A percentile compares a stretch with the other conserved stretches of the same genome.
phyloP scores from a whole-genome alignment of 2,797 vertebrate species.

The Arctocebus calabarensis region DNA sequence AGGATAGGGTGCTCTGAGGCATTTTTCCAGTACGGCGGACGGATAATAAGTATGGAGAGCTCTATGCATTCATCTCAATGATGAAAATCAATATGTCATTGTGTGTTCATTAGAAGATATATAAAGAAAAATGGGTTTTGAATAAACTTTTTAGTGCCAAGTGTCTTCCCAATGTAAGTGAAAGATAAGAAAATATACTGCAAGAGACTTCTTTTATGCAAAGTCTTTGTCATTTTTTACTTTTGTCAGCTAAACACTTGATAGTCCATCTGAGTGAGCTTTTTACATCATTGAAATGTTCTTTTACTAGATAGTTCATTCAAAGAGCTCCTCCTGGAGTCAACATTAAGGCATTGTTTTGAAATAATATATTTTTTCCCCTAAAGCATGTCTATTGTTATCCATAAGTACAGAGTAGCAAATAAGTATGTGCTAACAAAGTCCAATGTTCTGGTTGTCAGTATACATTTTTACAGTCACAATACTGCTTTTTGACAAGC shows the following conservation, averaged over 20 bases:
- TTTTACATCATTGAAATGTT: conserved; percentile 15
- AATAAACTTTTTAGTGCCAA: not conserved
- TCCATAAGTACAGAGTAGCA: not conserved
- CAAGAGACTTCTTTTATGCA: not conserved
- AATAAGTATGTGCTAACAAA: not conserved
- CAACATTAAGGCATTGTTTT: conserved; percentile 18
- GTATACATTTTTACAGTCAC: not conserved
- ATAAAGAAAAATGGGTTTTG: not conserved
- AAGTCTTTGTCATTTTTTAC: not conserved
- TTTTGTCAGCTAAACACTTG: not conserved
- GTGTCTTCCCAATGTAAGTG: not conserved
- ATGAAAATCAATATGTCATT: not conserved
- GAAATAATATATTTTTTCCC: conserved; percentile 6
- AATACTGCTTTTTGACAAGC: no score
- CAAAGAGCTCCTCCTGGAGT: conserved; percentile 12
- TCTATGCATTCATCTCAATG: not conserved
- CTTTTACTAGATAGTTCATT: conserved; percentile 20
- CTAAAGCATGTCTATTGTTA: not conserved
- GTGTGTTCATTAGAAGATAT: not conserved
- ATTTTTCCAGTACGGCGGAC: not conserved
- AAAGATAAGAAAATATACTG: not conserved
- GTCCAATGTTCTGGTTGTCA: conserved; percentile 10
- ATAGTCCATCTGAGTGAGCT: conserved; percentile 17
- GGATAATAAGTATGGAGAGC: not conserved
- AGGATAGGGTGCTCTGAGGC: not conserved